Base-by-base conservation (phyloP, 1,140 invertebrate genomes). In the Hyles euphorbiae region DNA sequence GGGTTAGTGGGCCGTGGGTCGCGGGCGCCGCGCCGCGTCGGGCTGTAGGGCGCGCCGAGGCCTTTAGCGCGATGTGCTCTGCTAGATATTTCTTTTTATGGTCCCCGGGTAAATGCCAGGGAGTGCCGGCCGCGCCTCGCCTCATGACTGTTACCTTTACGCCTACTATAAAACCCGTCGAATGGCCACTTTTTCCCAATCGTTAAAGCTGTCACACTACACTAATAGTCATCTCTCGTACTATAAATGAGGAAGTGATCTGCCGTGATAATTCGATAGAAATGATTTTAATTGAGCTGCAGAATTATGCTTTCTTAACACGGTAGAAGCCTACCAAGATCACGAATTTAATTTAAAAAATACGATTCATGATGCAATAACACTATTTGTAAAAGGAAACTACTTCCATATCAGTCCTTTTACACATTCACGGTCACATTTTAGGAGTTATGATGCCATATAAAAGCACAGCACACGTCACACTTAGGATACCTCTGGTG, bases 1-100 rank as follows among this genome's bases (percentile, higher is more conserved):
- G 77, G 83, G 83, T 83, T 76, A 86, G 72, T 86, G 66, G 83
- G 75, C 22, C 22, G 72, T 86, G 66, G 83, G 75, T 2, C 22
- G 56, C 83, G 74, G 66, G 56, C 57, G 64, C 50, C 55, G n/a
- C 58, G 68, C 71, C 63, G 70, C 68, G 76, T 73, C 72, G 74
- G 68, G 69, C 70, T 74, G 60, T 65, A 70, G 81, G 78, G 83
- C 69, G 79, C 72, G 81, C 69, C 74, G 74, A 74, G 80, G 79
- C 83, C 81, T 83, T 86, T 83, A 71, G 50, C 47, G 71, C 71
- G 56, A 82, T 87, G 77, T 61, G 56, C 76, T 80, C 81, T 84
- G 73, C 81, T 87, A 81, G 75, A 77, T 78, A 81, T 84, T 87
- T 87, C 83, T 87, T 87, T 87, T 87, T 87, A 87, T 87, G 83